Evolutionary conservation across 2,888 invertebrate genomes (phyloP), one percentile per base, ranked within the genome.

Genomic region (Metacarcinus magister): DNA sequence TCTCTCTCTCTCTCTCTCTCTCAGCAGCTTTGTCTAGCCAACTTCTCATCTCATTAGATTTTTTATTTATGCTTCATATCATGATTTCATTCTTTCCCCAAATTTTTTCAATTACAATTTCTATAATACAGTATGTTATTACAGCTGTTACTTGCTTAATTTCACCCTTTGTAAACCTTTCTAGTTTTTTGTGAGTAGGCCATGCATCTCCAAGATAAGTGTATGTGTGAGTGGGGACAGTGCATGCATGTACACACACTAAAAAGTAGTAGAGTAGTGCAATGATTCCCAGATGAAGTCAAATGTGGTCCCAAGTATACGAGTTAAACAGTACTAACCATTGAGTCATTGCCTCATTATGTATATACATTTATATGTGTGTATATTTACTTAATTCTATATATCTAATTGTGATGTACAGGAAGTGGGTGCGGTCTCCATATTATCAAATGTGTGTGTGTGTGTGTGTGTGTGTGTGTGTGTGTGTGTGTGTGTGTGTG

Each of bases 281-380:
- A 39, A 39, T 39, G 39, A 39, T 39, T 39, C 39, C 39, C 39
- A 39, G 39, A 39, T 39, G 39, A 39, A 39, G 39, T 39, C 39
- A 39, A 39, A 39, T 39, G 39, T 39, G 39, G 39, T 39, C 39
- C 39, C 39, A 39, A 39, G 39, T 39, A 39, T 39, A 39, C 2
- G 39, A 39, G 39, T 39, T 39, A 39, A 39, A 39, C 39, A 39
- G 0, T 39, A 39, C 39, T 39, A 39, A 39, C 39, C 39, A 39
- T 39, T 39, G 39, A 39, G 39, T 39, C 39, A 39, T 39, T 39
- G 39, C 2, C 39, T 39, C 39, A 39, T 39, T 39, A 39, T 93
- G 67, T 67, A 93, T 93, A 82, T 75, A 94, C 43, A 82, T 82
- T 44, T 46, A 82, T 44, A 93, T 75, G 23, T 82, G 23, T 82